These are phyloP conservation scores for Andrena bicolor DNA, from an alignment of 2,888 invertebrate species.

Conservation along the genomic window DNA sequence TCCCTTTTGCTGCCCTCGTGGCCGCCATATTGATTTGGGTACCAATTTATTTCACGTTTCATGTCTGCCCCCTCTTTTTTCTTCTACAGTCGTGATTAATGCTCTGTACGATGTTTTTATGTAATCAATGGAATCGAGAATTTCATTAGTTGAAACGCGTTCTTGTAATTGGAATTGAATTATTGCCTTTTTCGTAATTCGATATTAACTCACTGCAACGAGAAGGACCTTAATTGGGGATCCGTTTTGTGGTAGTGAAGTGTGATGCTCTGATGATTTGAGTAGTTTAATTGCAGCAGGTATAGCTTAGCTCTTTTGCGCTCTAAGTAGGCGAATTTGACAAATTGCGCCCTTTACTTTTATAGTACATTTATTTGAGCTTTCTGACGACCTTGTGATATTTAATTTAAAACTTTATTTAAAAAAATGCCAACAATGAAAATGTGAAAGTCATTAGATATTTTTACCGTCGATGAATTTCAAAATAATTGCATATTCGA, in stretches of 20 bases:
- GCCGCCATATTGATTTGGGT: not conserved
- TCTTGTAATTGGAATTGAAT: slow-evolving; percentile 15
- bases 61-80: not conserved
- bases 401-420: no score
- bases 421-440: no score
- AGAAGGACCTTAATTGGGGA: not conserved
- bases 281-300: no score
- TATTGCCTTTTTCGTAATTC: not conserved
- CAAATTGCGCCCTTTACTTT: no score
- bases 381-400: no score
- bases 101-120: not conserved
- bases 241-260: no score
- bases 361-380: no score
- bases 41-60: not conserved
- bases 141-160: slow-evolving; percentile 12
- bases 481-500: no score
- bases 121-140: not conserved
- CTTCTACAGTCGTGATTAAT: not conserved
- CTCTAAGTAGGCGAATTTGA: no score
- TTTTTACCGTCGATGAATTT: not conserved
- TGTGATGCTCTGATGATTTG: no score
- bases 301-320: no score
- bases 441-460: no score
- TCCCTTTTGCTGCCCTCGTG: not conserved
- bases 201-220: not conserved